Evolutionary conservation across 2,113 vertebrate species (phyloP).

Genomic region (Lasiurus borealis): DNA sequence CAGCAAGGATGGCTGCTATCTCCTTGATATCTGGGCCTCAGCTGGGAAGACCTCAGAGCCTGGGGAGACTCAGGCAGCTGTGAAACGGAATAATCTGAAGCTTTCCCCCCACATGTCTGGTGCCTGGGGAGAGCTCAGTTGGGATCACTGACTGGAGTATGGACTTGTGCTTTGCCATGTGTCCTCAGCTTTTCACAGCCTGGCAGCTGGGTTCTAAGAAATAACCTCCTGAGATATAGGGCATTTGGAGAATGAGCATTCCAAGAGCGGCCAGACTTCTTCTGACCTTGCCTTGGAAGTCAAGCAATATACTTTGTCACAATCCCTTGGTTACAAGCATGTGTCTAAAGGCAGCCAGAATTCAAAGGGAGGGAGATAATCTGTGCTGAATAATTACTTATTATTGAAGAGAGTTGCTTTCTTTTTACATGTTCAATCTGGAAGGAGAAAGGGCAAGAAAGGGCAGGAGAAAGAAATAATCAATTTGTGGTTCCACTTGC

Average conservation of each 20-base stretch:
- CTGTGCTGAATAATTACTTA: too few species aligned
- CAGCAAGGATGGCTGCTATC: not conserved
- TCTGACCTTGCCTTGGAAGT: not conserved
- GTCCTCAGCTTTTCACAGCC: not conserved
- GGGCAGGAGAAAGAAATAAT: too few species aligned
- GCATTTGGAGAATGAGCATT: not conserved
- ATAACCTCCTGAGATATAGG: too few species aligned
- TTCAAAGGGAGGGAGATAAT: not conserved
- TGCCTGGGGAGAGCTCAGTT: not conserved
- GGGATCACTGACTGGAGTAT: rapidly evolving
- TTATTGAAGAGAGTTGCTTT: too few species aligned
- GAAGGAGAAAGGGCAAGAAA: too few species aligned
- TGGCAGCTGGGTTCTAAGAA: not conserved
- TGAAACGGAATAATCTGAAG: not conserved
- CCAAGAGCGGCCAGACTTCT: not conserved
- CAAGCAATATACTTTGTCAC: not conserved
- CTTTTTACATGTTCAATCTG: too few species aligned
- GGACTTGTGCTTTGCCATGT: not conserved
- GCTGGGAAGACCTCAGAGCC: not conserved
- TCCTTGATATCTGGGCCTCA: not conserved
- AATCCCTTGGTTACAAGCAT: not conserved
- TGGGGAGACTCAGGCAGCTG: not conserved
- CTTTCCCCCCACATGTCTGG: not conserved
- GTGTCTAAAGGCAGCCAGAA: not conserved
- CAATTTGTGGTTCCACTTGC: too few species aligned